Percentiles rank a stretch among this genome's conserved stretches.
phyloP scores from a whole-genome alignment of 2,888 invertebrate species.

The Opisthograptis luteolata region DNA sequence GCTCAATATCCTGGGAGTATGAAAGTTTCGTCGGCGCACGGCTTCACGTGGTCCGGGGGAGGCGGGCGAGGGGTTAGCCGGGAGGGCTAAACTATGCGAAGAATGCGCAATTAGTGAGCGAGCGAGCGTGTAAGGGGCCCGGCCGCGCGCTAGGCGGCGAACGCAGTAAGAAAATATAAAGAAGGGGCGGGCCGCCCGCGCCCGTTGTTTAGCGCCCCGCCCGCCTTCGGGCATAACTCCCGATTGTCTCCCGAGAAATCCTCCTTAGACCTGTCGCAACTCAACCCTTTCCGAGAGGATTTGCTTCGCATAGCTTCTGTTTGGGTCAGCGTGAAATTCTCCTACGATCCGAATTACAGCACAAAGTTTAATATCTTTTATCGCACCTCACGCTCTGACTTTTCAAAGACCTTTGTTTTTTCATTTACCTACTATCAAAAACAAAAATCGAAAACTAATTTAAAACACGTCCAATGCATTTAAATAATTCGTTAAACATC shows the following conservation, averaged over 20 bases:
- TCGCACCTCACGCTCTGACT: conserved; percentile 27
- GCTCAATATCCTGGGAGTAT: conserved; percentile 83
- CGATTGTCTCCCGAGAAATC: conserved; percentile 83
- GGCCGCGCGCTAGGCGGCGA: conserved; percentile 83
- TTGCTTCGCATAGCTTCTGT: conserved; percentile 78
- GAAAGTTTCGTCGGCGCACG: conserved; percentile 83
- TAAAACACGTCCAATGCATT: neutral
- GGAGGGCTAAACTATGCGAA: conserved; percentile 96
- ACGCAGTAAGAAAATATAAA: conserved; percentile 89
- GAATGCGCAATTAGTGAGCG: conserved; percentile 98
- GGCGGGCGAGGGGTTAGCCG: conserved; percentile 83
- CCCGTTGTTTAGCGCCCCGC: conserved; percentile 84
- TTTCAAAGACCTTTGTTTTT: neutral
- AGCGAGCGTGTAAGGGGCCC: conserved; percentile 88
- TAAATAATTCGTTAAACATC: neutral
- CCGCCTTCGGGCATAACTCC: conserved; percentile 83
- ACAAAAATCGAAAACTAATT: neutral
- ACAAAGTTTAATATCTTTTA: conserved; percentile 59
- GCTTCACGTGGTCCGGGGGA: conserved; percentile 82
- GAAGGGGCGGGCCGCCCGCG: conserved; percentile 85
- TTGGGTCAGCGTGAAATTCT: conserved; percentile 81
- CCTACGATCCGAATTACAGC: conserved; percentile 67
- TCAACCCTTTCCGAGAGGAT: conserved; percentile 79
- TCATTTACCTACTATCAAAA: neutral
- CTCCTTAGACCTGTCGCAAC: conserved; percentile 80